Evolutionary conservation across 2,888 invertebrate genomes (phyloP), one percentile per base, ranked within the genome.

Genomic region (Hirtodrosophila cameraria): DNA sequence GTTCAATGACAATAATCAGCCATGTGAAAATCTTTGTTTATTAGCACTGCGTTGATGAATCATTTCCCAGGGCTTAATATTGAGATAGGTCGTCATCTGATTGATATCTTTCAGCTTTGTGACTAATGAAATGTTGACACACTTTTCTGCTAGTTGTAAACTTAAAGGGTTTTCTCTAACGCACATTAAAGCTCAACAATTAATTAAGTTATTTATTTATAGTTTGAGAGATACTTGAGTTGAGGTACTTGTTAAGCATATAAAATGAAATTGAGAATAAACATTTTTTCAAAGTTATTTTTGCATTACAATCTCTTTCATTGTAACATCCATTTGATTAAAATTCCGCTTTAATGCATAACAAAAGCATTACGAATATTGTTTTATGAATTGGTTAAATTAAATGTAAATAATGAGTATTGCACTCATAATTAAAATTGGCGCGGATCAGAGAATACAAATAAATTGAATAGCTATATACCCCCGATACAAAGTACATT

Each of bases 1-100:
- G 66, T 64, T 76, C 77, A 77, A 70, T 77, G 80, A 75, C 67
- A 77, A 82, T 77, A 82, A 77, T 85, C 82, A 82, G 69, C 67
- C 66, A 59, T 43, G 69, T 50, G 63, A 69, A 76, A 69, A 57
- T 60, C 68, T 82, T 79, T 79, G 67, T 62, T 82, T 82, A 79
- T 82, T 78, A 69, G 66, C 83, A 61, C 46, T n/a, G 30, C 31
- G 42, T 31, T 68, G 63, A 55, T 61, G 53, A 66, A 53, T 57
- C 43, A 61, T 49, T 57, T 49, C 9, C 49, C 6, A 18, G 16
- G 45, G 57, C 31, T 30, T 46, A 30, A 38, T 33, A 39, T 36
- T 65, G 23, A 38, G 8, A 15, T 2, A 13, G 31, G n/a, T 12
- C 7, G 15, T 18, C 18, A 67, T 23, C 64, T 45, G 58, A 49